Conservation (phyloP, 2,113 vertebrate species). For the Pao palembangensis region DNA sequence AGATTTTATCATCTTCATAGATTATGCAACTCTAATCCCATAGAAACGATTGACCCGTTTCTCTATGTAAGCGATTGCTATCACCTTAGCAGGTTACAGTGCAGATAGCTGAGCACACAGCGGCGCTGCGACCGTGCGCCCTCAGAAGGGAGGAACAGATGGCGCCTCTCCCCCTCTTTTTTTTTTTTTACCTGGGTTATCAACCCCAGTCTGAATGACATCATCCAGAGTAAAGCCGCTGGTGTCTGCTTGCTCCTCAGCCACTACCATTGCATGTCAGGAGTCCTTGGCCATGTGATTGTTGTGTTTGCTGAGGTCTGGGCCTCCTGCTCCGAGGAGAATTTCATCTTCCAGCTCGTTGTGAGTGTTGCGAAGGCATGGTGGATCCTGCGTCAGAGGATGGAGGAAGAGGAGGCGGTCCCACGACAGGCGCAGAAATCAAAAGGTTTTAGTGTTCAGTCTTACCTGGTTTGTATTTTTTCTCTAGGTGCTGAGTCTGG, state of each 20-base stretch:
- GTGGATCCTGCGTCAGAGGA: slow-evolving; percentile 66
- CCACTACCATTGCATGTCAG: slow-evolving; percentile 80
- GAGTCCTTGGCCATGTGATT: slow-evolving; percentile 92
- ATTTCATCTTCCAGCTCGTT: slow-evolving; percentile 86
- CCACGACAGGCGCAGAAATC: neutral
- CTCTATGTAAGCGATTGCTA: no score
- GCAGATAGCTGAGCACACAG: no score
- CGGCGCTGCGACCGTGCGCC: no score
- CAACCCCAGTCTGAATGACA: slow-evolving; percentile 91
- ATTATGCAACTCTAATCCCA: slow-evolving; percentile 31
- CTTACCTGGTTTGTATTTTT: no score
- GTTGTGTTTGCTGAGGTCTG: slow-evolving; percentile 90
- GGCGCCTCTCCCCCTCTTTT: slow-evolving; percentile 1
- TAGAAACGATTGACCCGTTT: neutral
- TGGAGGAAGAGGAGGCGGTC: slow-evolving; percentile 10
- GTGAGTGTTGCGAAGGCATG: slow-evolving; percentile 98
- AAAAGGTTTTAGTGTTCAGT: no score
- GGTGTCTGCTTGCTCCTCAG: slow-evolving; percentile 84
- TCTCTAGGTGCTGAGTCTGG: no score
- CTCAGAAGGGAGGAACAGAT: slow-evolving; percentile 28
- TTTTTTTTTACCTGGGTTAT: slow-evolving; percentile 93
- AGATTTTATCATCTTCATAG: neutral
- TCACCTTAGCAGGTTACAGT: no score
- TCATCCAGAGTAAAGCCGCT: slow-evolving; percentile 94
- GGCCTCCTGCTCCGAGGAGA: slow-evolving; percentile 72